Percentiles rank a stretch among this genome's conserved stretches.
These are phyloP conservation scores for Platyura marginata DNA, from an alignment of 1,140 invertebrate species.

Conservation along the genomic window DNA sequence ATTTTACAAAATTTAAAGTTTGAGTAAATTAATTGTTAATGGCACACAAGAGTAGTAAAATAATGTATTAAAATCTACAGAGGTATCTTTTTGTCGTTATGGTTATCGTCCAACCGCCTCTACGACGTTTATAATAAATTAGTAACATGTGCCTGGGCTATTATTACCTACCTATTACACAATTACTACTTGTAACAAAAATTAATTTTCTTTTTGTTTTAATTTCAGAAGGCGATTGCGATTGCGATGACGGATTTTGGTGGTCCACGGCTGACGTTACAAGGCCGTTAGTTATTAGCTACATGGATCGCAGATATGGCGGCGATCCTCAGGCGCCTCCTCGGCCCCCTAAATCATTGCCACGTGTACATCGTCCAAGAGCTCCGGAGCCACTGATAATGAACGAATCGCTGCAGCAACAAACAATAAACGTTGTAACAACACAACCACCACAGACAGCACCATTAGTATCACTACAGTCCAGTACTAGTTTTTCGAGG, in stretches of 20 bases:
- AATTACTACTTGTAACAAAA: background rate
- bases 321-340: slow-evolving; percentile 43
- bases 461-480: slow-evolving; percentile 20
- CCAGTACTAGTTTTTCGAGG: slow-evolving; percentile 3
- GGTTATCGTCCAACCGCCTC: too few species aligned
- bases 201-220: background rate
- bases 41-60: background rate
- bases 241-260: slow-evolving; percentile 8
- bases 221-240: slow-evolving; percentile 2
- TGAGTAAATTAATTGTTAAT: background rate
- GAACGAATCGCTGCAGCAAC: slow-evolving; percentile 9
- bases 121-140: too few species aligned
- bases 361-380: slow-evolving; percentile 37
- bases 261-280: slow-evolving; percentile 8
- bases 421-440: slow-evolving; percentile 7
- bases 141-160: too few species aligned
- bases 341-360: slow-evolving; percentile 38
- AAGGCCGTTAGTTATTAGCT: slow-evolving; percentile 15
- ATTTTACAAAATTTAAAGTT: too few species aligned
- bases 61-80: background rate
- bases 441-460: slow-evolving; percentile 9
- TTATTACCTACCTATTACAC: background rate
- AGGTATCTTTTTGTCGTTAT: too few species aligned
- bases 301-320: slow-evolving; percentile 34
- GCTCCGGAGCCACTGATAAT: slow-evolving; percentile 27